phyloP scores from a whole-genome alignment of 2,113 vertebrate species.

The Phainopepla nitens region DNA sequence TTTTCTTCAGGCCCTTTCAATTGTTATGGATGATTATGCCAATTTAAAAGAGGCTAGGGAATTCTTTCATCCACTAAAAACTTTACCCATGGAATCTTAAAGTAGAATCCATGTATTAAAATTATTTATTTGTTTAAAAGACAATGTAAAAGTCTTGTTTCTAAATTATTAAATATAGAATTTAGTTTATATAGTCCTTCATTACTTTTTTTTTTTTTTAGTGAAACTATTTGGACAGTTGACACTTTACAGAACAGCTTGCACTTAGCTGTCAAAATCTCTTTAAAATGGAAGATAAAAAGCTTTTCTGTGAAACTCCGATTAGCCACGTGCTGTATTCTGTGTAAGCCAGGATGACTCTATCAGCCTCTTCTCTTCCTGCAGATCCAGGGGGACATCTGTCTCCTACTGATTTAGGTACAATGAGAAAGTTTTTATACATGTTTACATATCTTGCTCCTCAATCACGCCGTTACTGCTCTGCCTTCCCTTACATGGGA shows the following conservation, averaged over 20 bases:
- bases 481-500: background rate
- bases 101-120: background rate
- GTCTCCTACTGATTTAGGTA: background rate
- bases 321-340: background rate
- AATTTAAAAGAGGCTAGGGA: background rate
- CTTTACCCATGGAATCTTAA: background rate
- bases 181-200: background rate
- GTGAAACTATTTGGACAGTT: background rate
- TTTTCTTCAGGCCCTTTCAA: background rate
- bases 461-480: accelerated
- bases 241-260: background rate
- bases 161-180: too few species aligned
- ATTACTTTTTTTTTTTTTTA: background rate
- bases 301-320: background rate
- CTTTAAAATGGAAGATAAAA: background rate
- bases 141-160: background rate
- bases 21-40: background rate
- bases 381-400: background rate
- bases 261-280: background rate
- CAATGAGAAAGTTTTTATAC: background rate
- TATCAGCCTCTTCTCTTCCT: background rate
- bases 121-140: background rate
- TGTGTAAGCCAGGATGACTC: background rate
- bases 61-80: background rate
- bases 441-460: background rate